Evolutionary conservation across 2,113 vertebrate species (phyloP).

Genomic region (Galemys pyrenaicus): DNA sequence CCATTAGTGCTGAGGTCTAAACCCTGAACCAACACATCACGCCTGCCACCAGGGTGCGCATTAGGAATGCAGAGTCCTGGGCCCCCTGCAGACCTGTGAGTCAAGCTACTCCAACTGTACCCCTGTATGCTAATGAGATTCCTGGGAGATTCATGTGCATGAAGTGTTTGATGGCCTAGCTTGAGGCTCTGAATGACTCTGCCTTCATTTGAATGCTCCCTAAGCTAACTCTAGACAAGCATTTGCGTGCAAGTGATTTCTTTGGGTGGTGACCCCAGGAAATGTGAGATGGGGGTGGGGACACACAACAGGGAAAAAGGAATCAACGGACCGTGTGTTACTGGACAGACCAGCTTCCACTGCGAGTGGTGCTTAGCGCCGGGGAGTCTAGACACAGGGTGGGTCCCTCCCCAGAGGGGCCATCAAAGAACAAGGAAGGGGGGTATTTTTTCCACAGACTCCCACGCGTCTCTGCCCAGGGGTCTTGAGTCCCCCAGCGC

Average conservation of each 20-base stretch:
- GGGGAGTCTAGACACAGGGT: neutral
- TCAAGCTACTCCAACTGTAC: neutral
- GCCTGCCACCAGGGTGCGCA: neutral
- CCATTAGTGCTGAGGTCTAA: neutral
- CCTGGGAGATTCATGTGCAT: neutral
- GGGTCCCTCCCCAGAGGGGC: neutral
- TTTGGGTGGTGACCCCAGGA: neutral
- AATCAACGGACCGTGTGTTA: neutral
- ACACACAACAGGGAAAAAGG: neutral
- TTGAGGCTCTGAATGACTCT: neutral
- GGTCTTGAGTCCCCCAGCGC: neutral
- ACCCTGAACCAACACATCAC: fast-evolving
- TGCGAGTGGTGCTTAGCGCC: neutral
- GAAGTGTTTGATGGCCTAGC: neutral
- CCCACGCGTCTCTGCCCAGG: neutral
- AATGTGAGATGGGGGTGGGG: neutral
- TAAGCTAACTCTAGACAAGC: neutral
- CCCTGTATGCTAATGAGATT: neutral
- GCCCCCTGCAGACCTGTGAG: neutral
- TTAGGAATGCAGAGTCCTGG: neutral
- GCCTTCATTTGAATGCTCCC: neutral
- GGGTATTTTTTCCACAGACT: neutral
- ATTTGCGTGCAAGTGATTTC: neutral
- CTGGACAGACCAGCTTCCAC: neutral
- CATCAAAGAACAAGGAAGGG: neutral